Conservation (phyloP, 1,140 invertebrate genomes). For the Brachystomella parvula region DNA sequence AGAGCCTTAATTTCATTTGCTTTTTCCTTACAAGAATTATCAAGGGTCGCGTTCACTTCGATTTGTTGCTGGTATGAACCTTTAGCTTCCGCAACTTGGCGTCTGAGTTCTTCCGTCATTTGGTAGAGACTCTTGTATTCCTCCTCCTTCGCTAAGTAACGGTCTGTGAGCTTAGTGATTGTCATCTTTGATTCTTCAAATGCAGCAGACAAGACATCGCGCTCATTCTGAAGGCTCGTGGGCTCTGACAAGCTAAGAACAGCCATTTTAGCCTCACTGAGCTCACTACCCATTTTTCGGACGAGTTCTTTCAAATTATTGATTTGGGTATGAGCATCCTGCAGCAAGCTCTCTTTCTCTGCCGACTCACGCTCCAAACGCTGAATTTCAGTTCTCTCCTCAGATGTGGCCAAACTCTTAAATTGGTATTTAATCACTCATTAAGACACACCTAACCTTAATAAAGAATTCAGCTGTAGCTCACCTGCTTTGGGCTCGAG, state of each 20-base stretch:
- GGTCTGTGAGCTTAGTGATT: neutral
- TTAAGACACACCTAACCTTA: too few species aligned
- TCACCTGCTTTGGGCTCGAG: too few species aligned
- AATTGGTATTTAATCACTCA: too few species aligned
- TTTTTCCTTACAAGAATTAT: neutral
- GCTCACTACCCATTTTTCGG: neutral
- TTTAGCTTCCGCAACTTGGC: neutral
- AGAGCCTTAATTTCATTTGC: neutral
- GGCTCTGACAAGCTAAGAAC: neutral
- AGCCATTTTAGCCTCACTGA: neutral
- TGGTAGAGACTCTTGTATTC: neutral
- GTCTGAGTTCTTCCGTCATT: neutral
- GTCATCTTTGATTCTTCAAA: neutral
- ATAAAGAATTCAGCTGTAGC: too few species aligned
- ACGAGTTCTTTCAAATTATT: constrained; percentile 5
- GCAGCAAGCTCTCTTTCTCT: constrained; percentile 10
- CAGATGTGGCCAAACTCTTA: neutral
- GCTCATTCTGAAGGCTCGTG: neutral
- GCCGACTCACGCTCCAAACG: neutral
- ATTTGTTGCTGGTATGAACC: neutral
- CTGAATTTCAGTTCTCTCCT: neutral
- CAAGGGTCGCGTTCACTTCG: neutral
- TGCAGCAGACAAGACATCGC: neutral
- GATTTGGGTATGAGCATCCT: neutral
- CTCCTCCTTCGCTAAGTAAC: neutral